Conservation (phyloP, 2,797 vertebrate species). For the Orientallactaga sibirica region DNA sequence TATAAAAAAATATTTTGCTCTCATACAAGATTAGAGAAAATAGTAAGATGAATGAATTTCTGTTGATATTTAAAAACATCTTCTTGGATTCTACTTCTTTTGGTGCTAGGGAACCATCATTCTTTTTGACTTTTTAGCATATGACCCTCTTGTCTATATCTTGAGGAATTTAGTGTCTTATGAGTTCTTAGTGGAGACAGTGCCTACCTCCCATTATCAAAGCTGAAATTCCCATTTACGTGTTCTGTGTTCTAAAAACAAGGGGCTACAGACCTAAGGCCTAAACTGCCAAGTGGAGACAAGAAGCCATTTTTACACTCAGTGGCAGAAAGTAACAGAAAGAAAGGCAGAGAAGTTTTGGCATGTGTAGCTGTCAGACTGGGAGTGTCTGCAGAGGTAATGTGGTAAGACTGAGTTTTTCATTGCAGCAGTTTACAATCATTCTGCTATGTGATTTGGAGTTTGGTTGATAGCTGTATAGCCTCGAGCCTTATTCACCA, state of each 20-base stretch:
- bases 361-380: neutral
- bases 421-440: neutral
- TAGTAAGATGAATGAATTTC: neutral
- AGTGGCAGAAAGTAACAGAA: neutral
- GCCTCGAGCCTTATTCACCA: neutral
- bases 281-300: neutral
- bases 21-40: neutral
- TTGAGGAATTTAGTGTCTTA: slow-evolving; percentile 13
- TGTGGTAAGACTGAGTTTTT: neutral
- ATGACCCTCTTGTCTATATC: neutral
- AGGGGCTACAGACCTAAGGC: neutral
- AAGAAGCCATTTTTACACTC: neutral
- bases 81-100: neutral
- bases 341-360: neutral
- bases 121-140: neutral
- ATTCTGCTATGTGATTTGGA: neutral
- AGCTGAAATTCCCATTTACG: neutral
- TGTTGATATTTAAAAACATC: neutral
- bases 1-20: neutral
- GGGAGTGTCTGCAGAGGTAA: too few species aligned
- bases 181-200: neutral
- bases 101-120: neutral
- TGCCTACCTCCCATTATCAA: neutral
- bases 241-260: slow-evolving; percentile 30
- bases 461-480: neutral